A percentile compares a stretch with the other conserved stretches of the same genome.
Conservation (phyloP, 2,113 vertebrate genomes). For the Leuciscus idus region DNA sequence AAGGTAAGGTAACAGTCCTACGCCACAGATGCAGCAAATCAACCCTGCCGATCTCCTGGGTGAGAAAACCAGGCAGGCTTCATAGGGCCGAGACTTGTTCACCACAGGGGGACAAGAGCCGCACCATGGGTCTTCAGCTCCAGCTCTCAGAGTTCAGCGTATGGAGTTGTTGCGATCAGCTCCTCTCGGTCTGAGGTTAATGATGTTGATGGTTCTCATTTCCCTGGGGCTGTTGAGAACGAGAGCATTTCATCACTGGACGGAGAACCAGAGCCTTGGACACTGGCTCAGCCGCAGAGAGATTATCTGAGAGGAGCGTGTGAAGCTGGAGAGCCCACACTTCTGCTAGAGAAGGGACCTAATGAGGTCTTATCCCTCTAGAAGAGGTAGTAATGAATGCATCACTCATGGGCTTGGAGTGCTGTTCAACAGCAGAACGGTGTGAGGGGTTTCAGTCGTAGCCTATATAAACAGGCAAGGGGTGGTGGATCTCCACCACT, state of each 20-base stretch:
- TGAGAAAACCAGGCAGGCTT: no score
- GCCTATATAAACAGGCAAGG: not conserved
- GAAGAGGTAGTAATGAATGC: no score
- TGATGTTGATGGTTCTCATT: not conserved
- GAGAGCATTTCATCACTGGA: no score
- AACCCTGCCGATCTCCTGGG: no score
- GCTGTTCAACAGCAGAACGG: no score
- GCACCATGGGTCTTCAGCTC: not conserved
- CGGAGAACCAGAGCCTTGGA: no score
- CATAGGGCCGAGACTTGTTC: not conserved
- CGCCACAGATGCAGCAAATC: no score
- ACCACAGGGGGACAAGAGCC: not conserved
- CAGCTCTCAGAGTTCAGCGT: no score
- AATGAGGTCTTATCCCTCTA: no score
- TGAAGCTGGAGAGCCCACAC: not conserved
- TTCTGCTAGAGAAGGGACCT: no score
- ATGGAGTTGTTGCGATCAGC: not conserved
- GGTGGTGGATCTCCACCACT: not conserved
- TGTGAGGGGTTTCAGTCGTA: no score
- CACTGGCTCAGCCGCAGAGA: not conserved
- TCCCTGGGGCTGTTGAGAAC: not conserved
- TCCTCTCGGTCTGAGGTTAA: not conserved
- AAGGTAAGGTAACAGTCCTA: not conserved
- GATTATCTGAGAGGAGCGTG: not conserved
- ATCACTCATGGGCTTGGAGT: no score